These are phyloP conservation scores for Scolopax rusticola DNA, from an alignment of 2,797 vertebrate genomes.

Conservation along the genomic window DNA sequence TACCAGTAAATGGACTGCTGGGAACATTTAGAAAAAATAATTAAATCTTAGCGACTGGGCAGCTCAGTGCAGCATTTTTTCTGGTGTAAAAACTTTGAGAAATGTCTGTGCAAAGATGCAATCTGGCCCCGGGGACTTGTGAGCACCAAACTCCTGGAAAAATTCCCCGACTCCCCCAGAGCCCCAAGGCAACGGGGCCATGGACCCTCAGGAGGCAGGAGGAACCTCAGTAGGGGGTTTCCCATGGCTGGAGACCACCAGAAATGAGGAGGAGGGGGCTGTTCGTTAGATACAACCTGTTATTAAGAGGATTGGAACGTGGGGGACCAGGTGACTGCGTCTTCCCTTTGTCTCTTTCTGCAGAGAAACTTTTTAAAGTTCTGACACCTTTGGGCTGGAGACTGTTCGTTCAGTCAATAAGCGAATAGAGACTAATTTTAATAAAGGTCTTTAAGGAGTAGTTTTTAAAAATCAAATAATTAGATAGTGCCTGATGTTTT, in stretches of 20 bases:
- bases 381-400: not conserved
- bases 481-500: not conserved
- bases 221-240: not conserved
- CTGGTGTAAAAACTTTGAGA: not conserved
- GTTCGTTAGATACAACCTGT: fast-evolving
- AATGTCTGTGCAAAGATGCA: fast-evolving
- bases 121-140: not conserved
- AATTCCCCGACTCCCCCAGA: not conserved
- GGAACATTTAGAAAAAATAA: conserved; percentile 47
- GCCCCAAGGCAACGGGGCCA: not conserved
- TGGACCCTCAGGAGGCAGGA: not conserved
- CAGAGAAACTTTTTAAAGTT: not conserved
- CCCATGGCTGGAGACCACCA: not conserved
- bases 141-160: fast-evolving
- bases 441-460: not conserved
- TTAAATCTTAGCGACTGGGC: not conserved
- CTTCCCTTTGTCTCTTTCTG: not conserved
- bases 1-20: conserved; percentile 57
- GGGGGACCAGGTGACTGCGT: not conserved
- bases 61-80: not conserved
- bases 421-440: not conserved
- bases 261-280: not conserved
- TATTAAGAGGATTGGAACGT: not conserved
- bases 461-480: not conserved
- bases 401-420: not conserved